A percentile compares a stretch with the other conserved stretches of the same genome.
Conservation (phyloP, 1,140 invertebrate genomes). For the Antheraea mylitta region DNA sequence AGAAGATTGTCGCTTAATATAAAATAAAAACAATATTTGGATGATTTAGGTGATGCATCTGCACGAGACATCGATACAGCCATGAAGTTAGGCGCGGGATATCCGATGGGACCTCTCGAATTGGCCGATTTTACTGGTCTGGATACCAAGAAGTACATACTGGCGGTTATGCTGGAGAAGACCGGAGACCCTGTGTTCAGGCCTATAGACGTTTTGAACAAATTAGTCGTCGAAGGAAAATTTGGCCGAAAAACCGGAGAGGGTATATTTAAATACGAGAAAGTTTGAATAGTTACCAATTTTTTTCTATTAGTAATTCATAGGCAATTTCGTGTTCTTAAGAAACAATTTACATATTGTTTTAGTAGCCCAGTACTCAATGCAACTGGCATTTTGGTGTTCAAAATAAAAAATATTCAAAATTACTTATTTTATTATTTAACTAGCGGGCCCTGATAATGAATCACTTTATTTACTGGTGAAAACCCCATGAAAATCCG, state of each 20-base stretch:
- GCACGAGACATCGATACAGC: slow-evolving; percentile 88
- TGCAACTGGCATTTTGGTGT: too few relatives aligned
- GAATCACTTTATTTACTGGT: too few relatives aligned
- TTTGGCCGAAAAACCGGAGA: slow-evolving; percentile 91
- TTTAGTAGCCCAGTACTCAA: too few relatives aligned
- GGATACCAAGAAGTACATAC: slow-evolving; percentile 84
- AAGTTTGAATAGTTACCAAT: slow-evolving; percentile 26
- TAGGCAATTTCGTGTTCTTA: too few relatives aligned
- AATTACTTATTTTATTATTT: too few relatives aligned
- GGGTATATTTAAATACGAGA: slow-evolving; percentile 92
- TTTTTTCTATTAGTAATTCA: too few relatives aligned
- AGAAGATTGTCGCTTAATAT: too few relatives aligned
- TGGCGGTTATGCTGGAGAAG: slow-evolving; percentile 88
- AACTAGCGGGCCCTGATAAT: too few relatives aligned
- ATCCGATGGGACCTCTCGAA: slow-evolving; percentile 93
- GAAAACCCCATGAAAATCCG: too few relatives aligned
- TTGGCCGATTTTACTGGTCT: slow-evolving; percentile 89
- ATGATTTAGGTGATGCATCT: slow-evolving; percentile 81
- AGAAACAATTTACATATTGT: too few relatives aligned
- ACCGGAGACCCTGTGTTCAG: slow-evolving; percentile 88
- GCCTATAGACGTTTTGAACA: slow-evolving; percentile 82
- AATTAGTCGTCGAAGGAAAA: slow-evolving; percentile 89
- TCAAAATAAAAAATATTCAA: too few relatives aligned
- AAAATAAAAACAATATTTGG: too few relatives aligned
- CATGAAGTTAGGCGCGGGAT: slow-evolving; percentile 93